Conservation (phyloP, 2,888 invertebrate genomes). For the Aporophyla nigra region DNA sequence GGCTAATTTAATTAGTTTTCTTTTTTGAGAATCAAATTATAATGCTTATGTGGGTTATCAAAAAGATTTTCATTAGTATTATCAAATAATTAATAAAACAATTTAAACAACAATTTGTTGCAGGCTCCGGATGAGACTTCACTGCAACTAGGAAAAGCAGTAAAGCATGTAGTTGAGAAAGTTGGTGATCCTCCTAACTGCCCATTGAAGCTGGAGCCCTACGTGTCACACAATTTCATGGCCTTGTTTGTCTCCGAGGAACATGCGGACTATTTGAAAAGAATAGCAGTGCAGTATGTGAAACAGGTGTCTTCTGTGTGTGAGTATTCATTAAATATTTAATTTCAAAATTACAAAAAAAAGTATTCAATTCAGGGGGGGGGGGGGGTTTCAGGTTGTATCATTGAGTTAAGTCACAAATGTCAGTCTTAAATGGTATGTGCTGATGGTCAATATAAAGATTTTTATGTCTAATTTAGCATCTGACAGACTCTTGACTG, state of each 20-base stretch:
- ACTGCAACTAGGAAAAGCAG: slow-evolving; percentile 92
- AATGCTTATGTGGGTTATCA: neutral
- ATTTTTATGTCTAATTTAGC: neutral
- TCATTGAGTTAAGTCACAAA: neutral
- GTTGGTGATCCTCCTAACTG: slow-evolving; percentile 92
- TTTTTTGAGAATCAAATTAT: neutral
- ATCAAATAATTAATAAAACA: neutral
- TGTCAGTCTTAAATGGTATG: neutral
- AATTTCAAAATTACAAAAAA: neutral
- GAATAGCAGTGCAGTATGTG: slow-evolving; percentile 95
- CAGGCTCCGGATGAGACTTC: slow-evolving; percentile 95
- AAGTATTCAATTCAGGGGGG: no score
- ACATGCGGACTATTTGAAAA: slow-evolving; percentile 95
- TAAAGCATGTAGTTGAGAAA: slow-evolving; percentile 94
- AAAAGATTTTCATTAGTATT: neutral
- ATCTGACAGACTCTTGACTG: neutral
- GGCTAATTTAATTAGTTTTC: neutral
- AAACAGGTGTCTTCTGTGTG: slow-evolving; percentile 94
- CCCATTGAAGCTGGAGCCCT: slow-evolving; percentile 94
- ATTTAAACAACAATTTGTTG: slow-evolving; percentile 14
- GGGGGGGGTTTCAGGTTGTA: no score
- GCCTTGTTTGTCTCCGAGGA: slow-evolving; percentile 96
- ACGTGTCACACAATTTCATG: slow-evolving; percentile 97
- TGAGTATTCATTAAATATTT: slow-evolving; percentile 82
- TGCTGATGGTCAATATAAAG: neutral